Conservation (phyloP, 2,888 invertebrate species). For the Selenia dentaria region DNA sequence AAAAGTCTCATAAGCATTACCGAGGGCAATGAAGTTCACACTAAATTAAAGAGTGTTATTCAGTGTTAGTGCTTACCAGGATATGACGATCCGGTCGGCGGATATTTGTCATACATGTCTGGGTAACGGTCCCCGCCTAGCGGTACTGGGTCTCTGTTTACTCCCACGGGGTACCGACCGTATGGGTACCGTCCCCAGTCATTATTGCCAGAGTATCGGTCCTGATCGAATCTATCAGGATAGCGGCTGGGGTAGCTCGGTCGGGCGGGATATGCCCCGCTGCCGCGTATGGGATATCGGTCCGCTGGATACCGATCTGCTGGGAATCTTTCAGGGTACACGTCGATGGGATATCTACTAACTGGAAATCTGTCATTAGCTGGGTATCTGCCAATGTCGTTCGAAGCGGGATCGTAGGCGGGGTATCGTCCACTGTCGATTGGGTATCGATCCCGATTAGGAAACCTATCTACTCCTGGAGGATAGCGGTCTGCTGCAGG, state of each 20-base stretch:
- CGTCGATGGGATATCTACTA: conserved; percentile 67
- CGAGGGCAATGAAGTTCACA: conserved; percentile 29
- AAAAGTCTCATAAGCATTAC: conserved; percentile 24
- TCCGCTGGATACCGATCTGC: conserved; percentile 62
- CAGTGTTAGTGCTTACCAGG: conserved; percentile 68
- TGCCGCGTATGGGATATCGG: conserved; percentile 59
- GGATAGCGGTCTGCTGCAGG: conserved; percentile 66
- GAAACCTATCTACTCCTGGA: conserved; percentile 38
- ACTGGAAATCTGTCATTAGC: conserved; percentile 66
- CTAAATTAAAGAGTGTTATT: conserved; percentile 23
- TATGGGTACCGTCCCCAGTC: conserved; percentile 77
- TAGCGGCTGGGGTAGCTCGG: conserved; percentile 62
- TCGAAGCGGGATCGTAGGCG: conserved; percentile 62
- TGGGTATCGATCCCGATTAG: conserved; percentile 34
- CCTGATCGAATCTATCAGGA: conserved; percentile 80
- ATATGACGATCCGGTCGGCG: conserved; percentile 82
- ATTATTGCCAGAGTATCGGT: conserved; percentile 62
- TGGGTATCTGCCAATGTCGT: conserved; percentile 64
- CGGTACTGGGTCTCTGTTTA: conserved; percentile 79
- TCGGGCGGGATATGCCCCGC: conserved; percentile 63
- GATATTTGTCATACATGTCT: conserved; percentile 83
- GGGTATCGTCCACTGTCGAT: conserved; percentile 41
- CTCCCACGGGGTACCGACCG: conserved; percentile 74
- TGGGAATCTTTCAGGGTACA: conserved; percentile 65
- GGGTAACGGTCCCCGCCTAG: conserved; percentile 79